phyloP scores from a whole-genome alignment of 2,888 invertebrate genomes.

The Spatulosminthurus flaviceps region DNA sequence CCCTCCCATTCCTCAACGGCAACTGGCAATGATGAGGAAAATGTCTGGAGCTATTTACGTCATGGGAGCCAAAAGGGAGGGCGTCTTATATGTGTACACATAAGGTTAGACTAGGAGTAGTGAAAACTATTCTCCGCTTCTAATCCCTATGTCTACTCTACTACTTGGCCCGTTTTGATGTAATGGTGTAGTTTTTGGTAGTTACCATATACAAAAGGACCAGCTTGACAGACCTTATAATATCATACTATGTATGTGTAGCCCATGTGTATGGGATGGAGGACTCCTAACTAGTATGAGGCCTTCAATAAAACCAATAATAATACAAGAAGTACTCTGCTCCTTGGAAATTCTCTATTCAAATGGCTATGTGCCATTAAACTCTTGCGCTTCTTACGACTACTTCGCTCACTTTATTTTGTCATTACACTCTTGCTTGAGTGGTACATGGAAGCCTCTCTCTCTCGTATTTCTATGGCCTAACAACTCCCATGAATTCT shows the following conservation, averaged over 20 bases:
- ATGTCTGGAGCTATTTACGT: conserved; percentile 19
- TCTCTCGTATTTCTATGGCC: not conserved
- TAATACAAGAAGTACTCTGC: conserved; percentile 35
- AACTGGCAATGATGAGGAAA: conserved; percentile 27
- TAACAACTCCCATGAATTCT: not conserved
- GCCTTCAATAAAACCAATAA: conserved; percentile 40
- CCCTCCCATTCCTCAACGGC: conserved; percentile 7
- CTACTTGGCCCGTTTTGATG: too few species aligned
- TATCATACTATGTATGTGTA: too few species aligned
- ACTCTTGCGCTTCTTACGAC: conserved; percentile 19
- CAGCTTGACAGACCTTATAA: too few species aligned
- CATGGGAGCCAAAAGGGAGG: not conserved
- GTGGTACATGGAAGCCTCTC: not conserved
- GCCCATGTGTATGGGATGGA: not conserved
- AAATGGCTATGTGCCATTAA: conserved; percentile 28
- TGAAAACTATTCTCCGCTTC: not conserved
- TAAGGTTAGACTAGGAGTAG: too few species aligned
- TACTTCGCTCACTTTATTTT: conserved; percentile 27
- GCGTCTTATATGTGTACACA: not conserved
- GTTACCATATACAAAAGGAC: too few species aligned
- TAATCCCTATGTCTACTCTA: not conserved
- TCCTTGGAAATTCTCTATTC: conserved; percentile 24
- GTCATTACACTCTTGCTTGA: conserved; percentile 20
- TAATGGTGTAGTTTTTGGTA: too few species aligned
- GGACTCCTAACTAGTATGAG: not conserved